Evolutionary conservation across 2,888 invertebrate genomes (phyloP), one percentile per base, ranked within the genome.

Genomic region (Caenorhabditis drosophilae): DNA sequence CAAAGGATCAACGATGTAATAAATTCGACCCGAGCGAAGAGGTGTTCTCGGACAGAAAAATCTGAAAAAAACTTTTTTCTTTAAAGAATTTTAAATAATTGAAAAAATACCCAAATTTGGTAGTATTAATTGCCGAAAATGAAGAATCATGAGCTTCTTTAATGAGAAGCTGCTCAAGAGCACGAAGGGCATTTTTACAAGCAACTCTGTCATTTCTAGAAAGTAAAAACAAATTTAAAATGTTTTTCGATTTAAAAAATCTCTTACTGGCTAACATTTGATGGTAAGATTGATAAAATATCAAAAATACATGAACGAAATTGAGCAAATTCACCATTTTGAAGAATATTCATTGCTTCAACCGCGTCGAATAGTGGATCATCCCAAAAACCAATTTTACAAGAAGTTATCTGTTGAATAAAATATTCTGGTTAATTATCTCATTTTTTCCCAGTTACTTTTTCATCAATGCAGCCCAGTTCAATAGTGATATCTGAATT

Each of bases 331-430:
- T 70, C 54, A 3, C 52, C 51, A 26, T 41, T 27, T 7, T 48
- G 50, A 35, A 73, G 15, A 11, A 70, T 27, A 1, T 31, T 36
- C 20, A 51, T 18, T 2, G 48, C 62, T 34, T 62, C 64, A 1
- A 44, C 48, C 2, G 63, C 57, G n/a, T 54, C 69, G n/a, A 54
- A 49, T 9, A 64, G 41, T 1, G 69, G 62, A 4, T 58, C 49
- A 0, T 52, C 70, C 44, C 61, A 73, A 26, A 64, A 73, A 1
- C 62, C 61, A 1, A 73, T 57, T 54, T 61, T 61, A 34, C 67
- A 67, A 6, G 54, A 25, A 11, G 31, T 31, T n/a, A 69, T 36
- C 72, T 72, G 44, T 7, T 59, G 49, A 50, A 51, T 27, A 27
- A 16, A 35, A 15, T 25, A 23, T 49, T 47, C 6, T n/a, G 18